Evolutionary conservation across 2,888 invertebrate species (phyloP).

Genomic region (Rambutsinella grinnellia): DNA sequence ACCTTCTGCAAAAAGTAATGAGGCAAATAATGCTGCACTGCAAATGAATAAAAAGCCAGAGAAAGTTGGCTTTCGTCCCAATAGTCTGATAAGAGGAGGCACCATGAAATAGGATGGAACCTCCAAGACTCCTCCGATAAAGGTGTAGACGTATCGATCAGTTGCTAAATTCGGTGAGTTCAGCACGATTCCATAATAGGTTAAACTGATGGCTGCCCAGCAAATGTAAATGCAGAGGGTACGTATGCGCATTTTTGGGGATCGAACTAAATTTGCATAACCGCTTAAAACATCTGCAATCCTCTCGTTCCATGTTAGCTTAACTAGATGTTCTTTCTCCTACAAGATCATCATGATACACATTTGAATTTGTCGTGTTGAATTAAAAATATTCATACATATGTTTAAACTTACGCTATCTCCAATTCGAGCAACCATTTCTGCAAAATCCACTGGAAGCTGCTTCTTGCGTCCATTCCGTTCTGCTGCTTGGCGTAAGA

Average conservation of each 20-base stretch:
- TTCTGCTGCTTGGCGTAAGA: conserved; percentile 41
- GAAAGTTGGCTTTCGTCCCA: conserved; percentile 62
- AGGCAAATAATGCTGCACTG: conserved; percentile 57
- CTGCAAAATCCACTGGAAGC: conserved; percentile 39
- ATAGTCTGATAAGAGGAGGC: conserved; percentile 58
- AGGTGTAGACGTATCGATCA: conserved; percentile 54
- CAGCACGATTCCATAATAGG: conserved; percentile 45
- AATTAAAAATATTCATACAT: too few relatives aligned
- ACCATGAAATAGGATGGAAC: conserved; percentile 66
- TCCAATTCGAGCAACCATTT: conserved; percentile 27
- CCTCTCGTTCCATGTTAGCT: conserved; percentile 42
- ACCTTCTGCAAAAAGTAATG: conserved; percentile 59
- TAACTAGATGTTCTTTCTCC: conserved; percentile 56
- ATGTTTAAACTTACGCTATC: conserved; percentile 5
- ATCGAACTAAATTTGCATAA: conserved; percentile 28
- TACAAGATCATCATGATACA: too few relatives aligned
- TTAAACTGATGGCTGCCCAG: conserved; percentile 36
- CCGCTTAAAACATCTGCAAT: conserved; percentile 31
- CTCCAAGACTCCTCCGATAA: conserved; percentile 64
- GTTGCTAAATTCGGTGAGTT: conserved; percentile 27
- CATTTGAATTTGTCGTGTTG: too few relatives aligned
- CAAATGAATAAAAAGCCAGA: conserved; percentile 61
- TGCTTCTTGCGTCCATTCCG: conserved; percentile 23
- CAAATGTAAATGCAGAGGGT: conserved; percentile 27
- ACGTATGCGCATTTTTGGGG: conserved; percentile 29